Conservation (phyloP, 2,797 vertebrate species). For the Gymnoscopelus braueri region DNA sequence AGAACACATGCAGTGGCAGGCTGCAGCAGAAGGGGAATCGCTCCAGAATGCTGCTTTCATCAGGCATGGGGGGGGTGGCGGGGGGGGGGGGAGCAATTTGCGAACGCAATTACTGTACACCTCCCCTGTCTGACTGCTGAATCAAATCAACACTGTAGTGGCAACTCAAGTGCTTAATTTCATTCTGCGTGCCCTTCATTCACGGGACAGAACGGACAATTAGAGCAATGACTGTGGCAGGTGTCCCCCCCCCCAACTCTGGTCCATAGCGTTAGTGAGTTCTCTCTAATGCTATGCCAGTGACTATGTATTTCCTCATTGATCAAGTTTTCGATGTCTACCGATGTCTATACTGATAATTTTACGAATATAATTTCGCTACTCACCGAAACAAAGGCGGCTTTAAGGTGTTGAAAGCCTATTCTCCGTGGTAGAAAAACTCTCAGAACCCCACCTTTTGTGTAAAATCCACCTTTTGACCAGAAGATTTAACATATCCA, state of each 20-base stretch:
- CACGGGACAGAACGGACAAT: constrained; percentile 54
- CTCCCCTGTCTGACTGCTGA: constrained; percentile 63
- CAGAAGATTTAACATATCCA: too few relatives aligned
- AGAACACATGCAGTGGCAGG: constrained; percentile 55
- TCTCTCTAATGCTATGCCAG: too few relatives aligned
- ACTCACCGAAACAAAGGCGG: too few relatives aligned
- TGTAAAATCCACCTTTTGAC: too few relatives aligned
- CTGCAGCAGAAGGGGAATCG: constrained; percentile 41
- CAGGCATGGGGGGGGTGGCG: constrained; percentile 27
- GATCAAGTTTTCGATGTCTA: too few relatives aligned
- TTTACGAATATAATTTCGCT: too few relatives aligned
- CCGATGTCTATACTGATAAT: too few relatives aligned
- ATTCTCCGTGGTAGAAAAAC: too few relatives aligned
- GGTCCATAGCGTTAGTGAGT: too few relatives aligned
- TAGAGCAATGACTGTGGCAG: constrained; percentile 62
- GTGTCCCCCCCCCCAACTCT: constrained; percentile 37
- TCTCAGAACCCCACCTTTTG: too few relatives aligned
- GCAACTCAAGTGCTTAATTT: constrained; percentile 65
- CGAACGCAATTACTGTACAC: constrained; percentile 72
- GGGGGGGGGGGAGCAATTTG: constrained; percentile 34
- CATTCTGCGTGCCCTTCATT: constrained; percentile 62
- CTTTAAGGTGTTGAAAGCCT: too few relatives aligned
- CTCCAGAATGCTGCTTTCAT: constrained; percentile 51
- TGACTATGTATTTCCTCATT: too few relatives aligned
- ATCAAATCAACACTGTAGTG: constrained; percentile 67